Base-by-base conservation (phyloP, 2,113 vertebrate genomes). In the Phyllopteryx taeniolatus region DNA sequence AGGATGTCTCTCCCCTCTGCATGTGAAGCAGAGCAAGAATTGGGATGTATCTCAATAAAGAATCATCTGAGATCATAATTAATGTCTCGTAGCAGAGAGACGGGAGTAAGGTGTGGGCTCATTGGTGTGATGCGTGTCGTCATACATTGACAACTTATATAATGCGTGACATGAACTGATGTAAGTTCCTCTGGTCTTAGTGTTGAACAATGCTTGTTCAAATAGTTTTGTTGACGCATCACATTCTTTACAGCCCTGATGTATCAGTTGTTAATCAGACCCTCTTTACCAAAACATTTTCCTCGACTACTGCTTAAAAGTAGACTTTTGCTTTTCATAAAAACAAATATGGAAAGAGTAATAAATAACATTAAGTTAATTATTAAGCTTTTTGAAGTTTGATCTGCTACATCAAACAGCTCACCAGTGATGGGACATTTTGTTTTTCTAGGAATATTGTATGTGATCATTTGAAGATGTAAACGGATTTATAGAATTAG, bases 61-160 rank as follows among this genome's bases (percentile, higher is more conserved):
- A 31, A 76, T 86, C 83, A 90, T 83, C 85, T 89, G 84, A 83
- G 63, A 68, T 85, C 31, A 17, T 82, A 87, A 80, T 79, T 86
- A 82, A 51, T 62, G 72, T 80, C 78, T 73, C 35, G 12, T 49
- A 83, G 53, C 76, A 76, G 49, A 74, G 65, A 76, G 71, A 70
- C 81, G 42, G 67, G 66, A 53, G 71, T 64, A 74, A 63, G 80
- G 80, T 35, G 79, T 71, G 82, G 85, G 75, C 74, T 77, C 75
- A 42, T 61, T 68, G 69, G 72, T 17, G 35, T 78, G 73, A 89
- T 75, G 83, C 83, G 70, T 81, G 73, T 67, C 44, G 78, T 75
- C 78, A 73, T 77, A 71, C 69, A 27, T 72, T 60, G 73, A 63
- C 63, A 53, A 83, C 77, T 54, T 78, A 3, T 12, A 63, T 82